Percentiles rank a stretch among this genome's conserved stretches.
Conservation (phyloP, 2,113 vertebrate genomes). For the Sinocyclocheilus maitianheensis region DNA sequence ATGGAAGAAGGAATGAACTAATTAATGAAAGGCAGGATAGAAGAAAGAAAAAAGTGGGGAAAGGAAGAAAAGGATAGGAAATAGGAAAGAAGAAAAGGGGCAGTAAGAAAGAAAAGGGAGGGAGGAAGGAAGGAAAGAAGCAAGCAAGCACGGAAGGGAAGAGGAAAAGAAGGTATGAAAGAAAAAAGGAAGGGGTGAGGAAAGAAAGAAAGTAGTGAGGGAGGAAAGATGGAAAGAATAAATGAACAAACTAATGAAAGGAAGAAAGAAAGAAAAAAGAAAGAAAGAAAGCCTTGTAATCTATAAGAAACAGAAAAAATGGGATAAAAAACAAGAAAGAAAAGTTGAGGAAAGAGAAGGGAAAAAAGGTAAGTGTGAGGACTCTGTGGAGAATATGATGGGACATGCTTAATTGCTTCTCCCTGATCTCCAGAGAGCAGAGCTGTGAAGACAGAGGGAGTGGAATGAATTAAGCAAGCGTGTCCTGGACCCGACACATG, state of each 20-base stretch:
- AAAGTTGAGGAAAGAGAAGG: not conserved
- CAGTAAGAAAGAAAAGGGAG: too few species aligned
- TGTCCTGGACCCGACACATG: conserved; percentile 26
- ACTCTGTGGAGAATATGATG: conserved; percentile 58
- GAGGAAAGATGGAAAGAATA: not conserved
- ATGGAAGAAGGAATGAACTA: conserved; percentile 9
- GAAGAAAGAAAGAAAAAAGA: not conserved
- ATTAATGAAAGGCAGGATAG: conserved; percentile 25
- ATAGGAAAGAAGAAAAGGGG: too few species aligned
- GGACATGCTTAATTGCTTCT: conserved; percentile 59
- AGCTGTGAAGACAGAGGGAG: conserved; percentile 28
- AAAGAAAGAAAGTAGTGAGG: not conserved
- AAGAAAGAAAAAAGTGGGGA: not conserved
- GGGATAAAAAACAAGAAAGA: not conserved
- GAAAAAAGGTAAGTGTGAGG: conserved; percentile 3
- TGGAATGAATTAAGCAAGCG: conserved; percentile 52
- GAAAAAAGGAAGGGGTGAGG: not conserved
- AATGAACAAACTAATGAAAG: not conserved
- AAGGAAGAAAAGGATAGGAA: too few species aligned
- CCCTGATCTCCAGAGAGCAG: conserved; percentile 34
- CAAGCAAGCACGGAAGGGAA: not conserved
- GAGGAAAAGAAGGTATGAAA: too few species aligned
- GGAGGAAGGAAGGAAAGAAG: not conserved
- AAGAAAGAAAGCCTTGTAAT: not conserved
- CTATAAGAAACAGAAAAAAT: not conserved